Evolutionary conservation across 2,888 invertebrate species (phyloP), one percentile per base, ranked within the genome.

Genomic region (Nymphalis urticae): DNA sequence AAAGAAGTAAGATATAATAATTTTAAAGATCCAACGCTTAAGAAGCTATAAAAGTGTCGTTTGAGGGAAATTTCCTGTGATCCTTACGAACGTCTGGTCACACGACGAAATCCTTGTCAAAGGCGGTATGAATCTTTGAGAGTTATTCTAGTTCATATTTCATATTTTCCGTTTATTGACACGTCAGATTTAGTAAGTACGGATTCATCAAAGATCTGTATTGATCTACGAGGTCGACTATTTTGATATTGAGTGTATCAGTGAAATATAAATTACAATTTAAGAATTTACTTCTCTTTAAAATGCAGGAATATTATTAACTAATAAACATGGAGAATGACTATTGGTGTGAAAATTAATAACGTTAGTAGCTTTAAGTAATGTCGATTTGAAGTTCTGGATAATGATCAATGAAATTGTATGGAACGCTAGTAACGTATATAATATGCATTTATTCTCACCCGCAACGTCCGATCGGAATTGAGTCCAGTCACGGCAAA

Each of bases 401-500:
- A 64, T 64, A 56, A n/a, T 56, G 42, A 56, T 56, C 64, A 21
- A 64, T 27, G 8, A 50, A 62, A 58, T 42, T 42, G 48, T 56
- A 21, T 32, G 48, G 56, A 58, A 62, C 62, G 62, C 36, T 62
- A 62, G 58, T 48, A 61, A 36, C 48, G 59, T 32, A 60, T 42
- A 61, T 50, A 56, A 5, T 27, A 56, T 56, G 54, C 54, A 27
- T 61, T 53, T 68, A 69, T 67, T 68, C 62, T 70, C 68, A 48
- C 69, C 63, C 48, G 67, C 65, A 71, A 72, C 70, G 71, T 67
- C 60, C 72, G 71, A 64, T 63, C 61, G 48, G 69, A 70, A 74
- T 73, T 72, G 71, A 71, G 66, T 72, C 61, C 69, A 70, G 72
- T 74, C 75, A 71, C 72, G 74, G 67, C 69, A 74, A 73, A 68